Percentiles rank a stretch among this genome's conserved stretches.
phyloP scores from a whole-genome alignment of 2,888 invertebrate species.

The Cataglyphis cursor region DNA sequence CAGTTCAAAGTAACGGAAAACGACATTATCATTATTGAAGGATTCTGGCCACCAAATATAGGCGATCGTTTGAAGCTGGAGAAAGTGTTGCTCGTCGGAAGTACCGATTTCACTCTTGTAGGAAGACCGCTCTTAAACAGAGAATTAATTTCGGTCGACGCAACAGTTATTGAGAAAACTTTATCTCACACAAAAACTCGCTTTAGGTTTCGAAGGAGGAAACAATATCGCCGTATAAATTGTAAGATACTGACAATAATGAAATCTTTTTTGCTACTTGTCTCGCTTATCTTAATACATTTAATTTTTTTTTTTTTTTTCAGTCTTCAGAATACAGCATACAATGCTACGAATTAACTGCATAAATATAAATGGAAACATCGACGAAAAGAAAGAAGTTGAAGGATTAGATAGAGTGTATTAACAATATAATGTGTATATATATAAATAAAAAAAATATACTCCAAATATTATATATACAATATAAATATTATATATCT shows the following conservation, averaged over 20 bases:
- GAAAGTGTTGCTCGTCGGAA: conserved; percentile 94
- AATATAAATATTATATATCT: not conserved
- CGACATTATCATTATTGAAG: conserved; percentile 94
- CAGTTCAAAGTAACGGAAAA: conserved; percentile 95
- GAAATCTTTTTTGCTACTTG: not conserved
- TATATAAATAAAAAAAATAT: conserved; percentile 39
- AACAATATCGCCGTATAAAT: conserved; percentile 92
- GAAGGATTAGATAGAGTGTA: conserved; percentile 85
- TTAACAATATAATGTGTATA: conserved; percentile 65
- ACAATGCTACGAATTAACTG: conserved; percentile 93
- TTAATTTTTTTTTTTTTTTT: conserved; percentile 66
- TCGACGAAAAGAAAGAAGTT: conserved; percentile 87
- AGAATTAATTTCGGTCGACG: conserved; percentile 92
- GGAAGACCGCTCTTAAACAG: conserved; percentile 93
- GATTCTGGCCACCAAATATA: conserved; percentile 93
- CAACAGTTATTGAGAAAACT: conserved; percentile 94
- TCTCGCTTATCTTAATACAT: conserved; percentile 59
- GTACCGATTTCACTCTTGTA: conserved; percentile 93
- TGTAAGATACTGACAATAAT: conserved; percentile 87
- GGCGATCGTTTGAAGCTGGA: conserved; percentile 94
- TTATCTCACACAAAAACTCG: conserved; percentile 93
- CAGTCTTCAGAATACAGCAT: conserved; percentile 90
- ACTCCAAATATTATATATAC: not conserved
- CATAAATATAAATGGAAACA: conserved; percentile 89
- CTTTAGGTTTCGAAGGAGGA: conserved; percentile 92